Base-by-base conservation (phyloP, 2,113 vertebrate species). In the Formicarius rufipectus region DNA sequence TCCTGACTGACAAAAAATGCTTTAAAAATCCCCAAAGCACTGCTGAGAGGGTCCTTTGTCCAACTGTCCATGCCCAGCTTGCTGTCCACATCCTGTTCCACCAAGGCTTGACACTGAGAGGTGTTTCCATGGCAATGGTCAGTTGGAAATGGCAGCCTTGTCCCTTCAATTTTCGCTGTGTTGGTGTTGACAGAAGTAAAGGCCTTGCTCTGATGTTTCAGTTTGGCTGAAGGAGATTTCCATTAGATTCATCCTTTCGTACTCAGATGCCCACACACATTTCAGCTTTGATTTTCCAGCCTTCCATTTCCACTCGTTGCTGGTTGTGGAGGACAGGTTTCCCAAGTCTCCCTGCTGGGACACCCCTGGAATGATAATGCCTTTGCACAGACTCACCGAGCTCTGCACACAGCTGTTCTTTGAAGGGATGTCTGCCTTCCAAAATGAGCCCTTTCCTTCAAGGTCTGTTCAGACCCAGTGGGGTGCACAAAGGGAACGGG, bases 51-150 rank as follows among this genome's bases (percentile, higher is more conserved):
- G 28, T 37, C 31, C 40, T 88, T 42, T 39, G 40, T 56, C 82
- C 78, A 27, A 3, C 5, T 2, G 3, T 27, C 87, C 42, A 23
- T 45, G 56, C 78, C 49, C 42, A 4, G 39, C 71, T 24, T 6
- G 67, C 59, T 45, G 63, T 92, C 77, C 58, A 53, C 77, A 45
- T 68, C 63, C 74, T 0, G 12, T 77, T 89, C 76, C 44, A 69
- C 28, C 30, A 37, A 66, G 95, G 94, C 97, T 92, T 96, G 97
- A 97, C 83, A 88, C 30, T 0, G 10, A 89, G 64, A 81, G 88
- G 78, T 45, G 96, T 98, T 96, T 94, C 98, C 97, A 97, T 97
- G 96, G 97, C 35, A 5, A 98, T 97, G 86, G 97, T 97, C 97
- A 96, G 18, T 62, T 63, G 93, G 85, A 95, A 97, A 94, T 45